Base-by-base conservation (phyloP, 2,888 invertebrate genomes). In the Megamerina dolium region DNA sequence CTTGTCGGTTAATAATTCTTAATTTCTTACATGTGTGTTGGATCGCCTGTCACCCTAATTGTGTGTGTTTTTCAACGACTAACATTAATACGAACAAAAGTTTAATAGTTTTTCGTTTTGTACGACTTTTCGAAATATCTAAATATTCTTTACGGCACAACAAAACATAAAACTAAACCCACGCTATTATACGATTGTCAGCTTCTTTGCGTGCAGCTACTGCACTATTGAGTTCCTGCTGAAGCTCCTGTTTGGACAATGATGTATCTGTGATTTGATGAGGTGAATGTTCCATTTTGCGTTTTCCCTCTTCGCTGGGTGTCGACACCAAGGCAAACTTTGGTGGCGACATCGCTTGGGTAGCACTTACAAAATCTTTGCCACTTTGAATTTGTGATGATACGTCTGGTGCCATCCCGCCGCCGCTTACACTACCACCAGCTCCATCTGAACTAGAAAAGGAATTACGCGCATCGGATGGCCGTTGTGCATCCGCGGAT, bases 171-270 rank as follows among this genome's bases (percentile, higher is more conserved):
- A n/a, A n/a, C n/a, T 66, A 70, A 63, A 70, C 70, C 70, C 70
- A 72, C 72, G 68, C 70, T 58, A 69, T 68, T 56, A 71, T 68
- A 60, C 69, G 67, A 56, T 64, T 64, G 57, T 71, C 71, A 40
- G 70, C 68, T 54, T 69, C 62, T 55, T 70, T 68, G 54, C 66
- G 67, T 50, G 66, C 66, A 43, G 66, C 65, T 41, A 66, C 57
- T 41, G 71, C 68, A 53, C 70, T 70, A 34, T 63, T 64, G 8
- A 70, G 57, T 48, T 72, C 71, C 46, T 65, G 57, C 39, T 66
- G 61, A 12, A 72, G 52, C 36, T 65, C 65, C 8, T 67, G 52
- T 9, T 38, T 37, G 13, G 49, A 14, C 19, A 49, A 50, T 27
- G 41, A 46, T 36, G 52, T 53, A 5, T 57, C 43, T 46, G 61